Conservation (phyloP, 2,888 invertebrate genomes). For the Tetragnatha montana region DNA sequence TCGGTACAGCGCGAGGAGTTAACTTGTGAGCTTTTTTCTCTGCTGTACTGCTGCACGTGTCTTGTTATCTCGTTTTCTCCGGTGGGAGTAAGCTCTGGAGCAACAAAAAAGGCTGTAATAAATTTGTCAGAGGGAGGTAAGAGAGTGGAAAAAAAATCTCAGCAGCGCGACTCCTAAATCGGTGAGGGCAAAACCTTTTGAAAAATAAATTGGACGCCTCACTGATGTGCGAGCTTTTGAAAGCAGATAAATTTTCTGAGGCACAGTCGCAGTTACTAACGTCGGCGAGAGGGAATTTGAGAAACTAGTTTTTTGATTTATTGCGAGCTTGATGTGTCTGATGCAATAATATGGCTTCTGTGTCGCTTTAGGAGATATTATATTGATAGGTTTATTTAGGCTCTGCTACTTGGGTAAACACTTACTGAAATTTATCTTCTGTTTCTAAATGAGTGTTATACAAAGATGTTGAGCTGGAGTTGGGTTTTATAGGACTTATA, state of each 20-base stretch:
- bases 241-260: background rate
- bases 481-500: too few species aligned
- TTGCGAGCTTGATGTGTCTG: too few species aligned
- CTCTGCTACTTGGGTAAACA: too few species aligned
- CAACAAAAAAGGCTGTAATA: background rate
- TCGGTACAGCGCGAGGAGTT: background rate
- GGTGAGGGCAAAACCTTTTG: background rate
- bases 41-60: background rate
- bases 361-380: too few species aligned
- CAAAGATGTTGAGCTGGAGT: too few species aligned
- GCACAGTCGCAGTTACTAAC: background rate
- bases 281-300: constrained; percentile 29
- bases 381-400: too few species aligned
- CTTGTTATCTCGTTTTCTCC: background rate
- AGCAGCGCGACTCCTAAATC: background rate
- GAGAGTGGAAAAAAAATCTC: background rate
- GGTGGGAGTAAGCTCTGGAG: background rate
- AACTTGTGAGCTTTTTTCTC: background rate
- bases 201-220: background rate
- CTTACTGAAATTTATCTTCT: too few species aligned
- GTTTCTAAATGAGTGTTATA: too few species aligned
- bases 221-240: background rate
- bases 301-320: background rate
- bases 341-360: too few species aligned
- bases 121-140: background rate